Percentiles rank a stretch among this genome's conserved stretches.
These are phyloP conservation scores for Hydrocynus forskahlii DNA, from an alignment of 2,797 vertebrate species.

Conservation along the genomic window DNA sequence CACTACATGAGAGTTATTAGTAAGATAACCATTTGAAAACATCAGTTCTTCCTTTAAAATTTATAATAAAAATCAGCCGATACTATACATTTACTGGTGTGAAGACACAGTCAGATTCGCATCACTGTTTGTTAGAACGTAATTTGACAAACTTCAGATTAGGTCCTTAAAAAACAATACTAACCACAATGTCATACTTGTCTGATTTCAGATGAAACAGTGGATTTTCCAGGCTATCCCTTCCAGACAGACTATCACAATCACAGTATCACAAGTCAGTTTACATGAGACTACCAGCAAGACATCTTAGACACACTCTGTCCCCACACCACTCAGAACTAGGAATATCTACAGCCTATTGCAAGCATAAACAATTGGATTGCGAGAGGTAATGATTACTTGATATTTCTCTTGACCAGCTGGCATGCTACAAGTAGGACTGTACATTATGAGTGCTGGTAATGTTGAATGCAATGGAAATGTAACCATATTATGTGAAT, in stretches of 20 bases:
- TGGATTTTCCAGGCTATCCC: conserved; percentile 46
- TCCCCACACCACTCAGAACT: neutral
- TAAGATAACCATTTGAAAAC: too few relatives aligned
- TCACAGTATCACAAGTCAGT: conserved; percentile 30
- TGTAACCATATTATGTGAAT: neutral
- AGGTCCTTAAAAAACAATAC: too few relatives aligned
- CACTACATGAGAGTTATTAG: too few relatives aligned
- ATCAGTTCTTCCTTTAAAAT: too few relatives aligned
- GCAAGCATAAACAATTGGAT: neutral
- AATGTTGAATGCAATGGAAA: neutral
- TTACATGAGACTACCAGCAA: neutral
- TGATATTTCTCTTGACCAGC: neutral
- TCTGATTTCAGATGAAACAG: conserved; percentile 54
- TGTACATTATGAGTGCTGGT: neutral
- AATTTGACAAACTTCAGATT: too few relatives aligned
- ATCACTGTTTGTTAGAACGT: too few relatives aligned
- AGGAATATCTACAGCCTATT: neutral
- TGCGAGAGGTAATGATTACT: neutral
- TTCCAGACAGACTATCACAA: conserved; percentile 51
- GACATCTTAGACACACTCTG: neutral
- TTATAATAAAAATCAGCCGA: too few relatives aligned
- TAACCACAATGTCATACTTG: neutral
- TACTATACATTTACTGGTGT: too few relatives aligned
- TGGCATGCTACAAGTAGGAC: neutral
- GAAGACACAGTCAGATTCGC: too few relatives aligned